Base-by-base conservation (phyloP, 2,797 vertebrate species). In the Sebastes elongatus region DNA sequence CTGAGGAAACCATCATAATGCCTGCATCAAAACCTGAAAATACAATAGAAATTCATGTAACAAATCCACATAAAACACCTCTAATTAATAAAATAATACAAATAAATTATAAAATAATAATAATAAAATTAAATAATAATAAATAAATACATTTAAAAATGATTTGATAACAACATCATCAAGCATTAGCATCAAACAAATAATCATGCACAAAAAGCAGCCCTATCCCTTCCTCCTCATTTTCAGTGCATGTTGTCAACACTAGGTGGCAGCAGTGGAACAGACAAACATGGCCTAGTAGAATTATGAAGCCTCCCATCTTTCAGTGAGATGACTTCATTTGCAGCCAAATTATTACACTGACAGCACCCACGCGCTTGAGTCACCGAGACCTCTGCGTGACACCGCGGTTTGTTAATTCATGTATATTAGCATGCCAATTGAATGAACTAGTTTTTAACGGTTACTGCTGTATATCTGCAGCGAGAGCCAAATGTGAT, bases 241-340 rank as follows among this genome's bases (percentile, higher is more conserved):
- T 38, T 10, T 4, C 32, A 52, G 23, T 61, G 23, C 2, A 1
- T 10, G 16, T 27, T 28, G 2, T 56, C 4, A 80, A 1, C 94
- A 90, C 59, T 4, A 90, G 92, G 80, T 81, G 94, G 92, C 88
- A 86, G 90, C 89, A 86, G 38, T 11, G 63, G 4, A 72, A 1
- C 80, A 74, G 35, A 16, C 69, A 82, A 73, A 2, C 16, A 2
- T 2, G 3, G 1, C 52, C 55, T 4, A 11, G 2, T 57, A 56
- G 8, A 30, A 13, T 35, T 10, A 42, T 52, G 33, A 64, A 8
- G 57, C 1, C 57, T 16, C 35, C 63, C 73, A 72, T 70, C 33
- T 32, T 32, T 70, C 75, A 23, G 64, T 59, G 2, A 69, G 56
- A 88, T 78, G 83, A 80, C 86, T 92, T 85, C 6, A 90, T 92